Evolutionary conservation across 2,113 vertebrate species (phyloP), one percentile per base, ranked within the genome.

Genomic region (Ophiodon elongatus): DNA sequence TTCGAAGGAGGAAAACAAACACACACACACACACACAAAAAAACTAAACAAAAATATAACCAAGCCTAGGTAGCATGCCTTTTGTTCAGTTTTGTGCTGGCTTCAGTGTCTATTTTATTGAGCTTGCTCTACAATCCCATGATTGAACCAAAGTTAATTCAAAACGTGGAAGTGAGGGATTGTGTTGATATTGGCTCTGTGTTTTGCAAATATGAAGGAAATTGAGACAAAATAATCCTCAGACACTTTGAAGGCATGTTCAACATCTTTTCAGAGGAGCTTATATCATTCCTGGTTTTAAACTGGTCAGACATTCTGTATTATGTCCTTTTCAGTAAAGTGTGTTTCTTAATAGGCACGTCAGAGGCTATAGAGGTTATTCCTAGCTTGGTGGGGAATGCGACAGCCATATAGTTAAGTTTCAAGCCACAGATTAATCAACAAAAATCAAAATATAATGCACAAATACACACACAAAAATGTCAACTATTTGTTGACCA

Each of bases 21-120:
- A 85, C 59, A 78, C 64, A 59, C 37, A 21, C 21, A 52, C 10
- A 25, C 4, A 29, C n/a, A n/a, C n/a, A 83, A 74, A 43, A 73
- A 64, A 39, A 0, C 8, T 50, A 41, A 85, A 80, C 62, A 90
- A 77, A 86, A 84, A 88, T 59, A 78, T 88, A 90, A 91, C 69
- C 73, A 86, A 93, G 87, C 93, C 83, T 92, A 93, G 94, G 92
- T 93, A 95, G 96, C 94, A 96, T 95, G 96, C 88, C 83, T 84
- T 91, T 92, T 75, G 76, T 93, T 92, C 82, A 89, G 94, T 96
- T 93, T 93, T 92, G 92, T 95, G 95, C 93, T 95, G 94, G 96
- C 93, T 95, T 96, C 91, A 94, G 91, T 91, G 82, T 91, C 79
- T 84, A 82, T 83, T 90, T 88, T 82, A 88, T 77, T 91, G 85